Base-by-base conservation (phyloP, 1,140 invertebrate species). In the Subanguina moxae region DNA sequence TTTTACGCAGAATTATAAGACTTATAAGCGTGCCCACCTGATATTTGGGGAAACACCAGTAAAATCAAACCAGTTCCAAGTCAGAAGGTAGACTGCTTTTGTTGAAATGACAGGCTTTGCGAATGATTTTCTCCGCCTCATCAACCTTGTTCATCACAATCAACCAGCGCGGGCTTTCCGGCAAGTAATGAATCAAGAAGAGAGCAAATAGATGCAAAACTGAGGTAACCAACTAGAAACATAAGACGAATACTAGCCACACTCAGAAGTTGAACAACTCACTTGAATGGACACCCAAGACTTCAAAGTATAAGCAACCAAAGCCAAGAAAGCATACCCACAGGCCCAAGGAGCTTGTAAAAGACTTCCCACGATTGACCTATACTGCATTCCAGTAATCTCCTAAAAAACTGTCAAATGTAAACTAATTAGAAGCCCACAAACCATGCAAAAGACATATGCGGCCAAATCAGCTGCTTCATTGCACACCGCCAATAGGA, bases 331-430 rank as follows among this genome's bases (percentile, higher is more conserved):
- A 27, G 80, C 76, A 68, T 81, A 81, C 38, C 80, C 80, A 58
- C 82, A 67, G 3, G 80, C 80, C 80, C 80, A 81, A 13, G 80
- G 80, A 13, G 77, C 80, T 68, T 81, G 80, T 3, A 81, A 64
- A 30, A 81, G 62, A 25, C 66, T 69, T 3, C 79, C 79, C 1
- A 81, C 79, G 52, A 81, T 76, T 15, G 79, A 80, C 21, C 79
- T 70, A 23, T 75, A 75, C 30, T 75, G 76, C 17, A 75, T 68
- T 15, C 63, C 46, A 21, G 23, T 52, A 15, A 52, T 52, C 17
- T 52, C 48, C 32, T 38, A 5, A 11, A 38, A 38, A 38, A n/a
- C n/a, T 38, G 3, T 11, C 32, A 38, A 11, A 3, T 38, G 3
- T 38, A 38, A 3, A 38, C 11, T 38, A 38, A 38, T 5, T 38